Percentiles rank a stretch among this genome's conserved stretches.
These are phyloP conservation scores for Achlya flavicornis DNA, from an alignment of 2,888 invertebrate species.

Conservation along the genomic window DNA sequence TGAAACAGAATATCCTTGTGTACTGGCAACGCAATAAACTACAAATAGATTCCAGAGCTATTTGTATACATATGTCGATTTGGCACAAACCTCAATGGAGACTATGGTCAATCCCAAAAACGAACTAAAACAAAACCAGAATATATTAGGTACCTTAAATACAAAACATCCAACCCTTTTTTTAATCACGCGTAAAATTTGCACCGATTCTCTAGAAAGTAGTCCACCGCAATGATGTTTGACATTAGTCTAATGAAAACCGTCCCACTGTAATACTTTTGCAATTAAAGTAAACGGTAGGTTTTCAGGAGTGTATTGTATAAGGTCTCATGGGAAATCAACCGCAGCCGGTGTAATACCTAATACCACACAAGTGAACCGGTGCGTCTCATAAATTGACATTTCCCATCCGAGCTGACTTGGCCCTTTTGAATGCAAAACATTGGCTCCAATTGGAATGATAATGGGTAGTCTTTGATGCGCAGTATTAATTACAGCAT, in stretches of 20 bases:
- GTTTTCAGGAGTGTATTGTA: conserved; percentile 44
- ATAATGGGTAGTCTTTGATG: neutral
- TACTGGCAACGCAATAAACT: neutral
- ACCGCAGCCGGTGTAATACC: conserved; percentile 42
- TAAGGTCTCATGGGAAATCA: conserved; percentile 59
- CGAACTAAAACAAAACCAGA: conserved; percentile 1
- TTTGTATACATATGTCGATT: neutral
- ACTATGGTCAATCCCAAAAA: neutral
- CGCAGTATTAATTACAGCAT: neutral
- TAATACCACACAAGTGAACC: conserved; percentile 42
- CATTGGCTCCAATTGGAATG: conserved; percentile 12
- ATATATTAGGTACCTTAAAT: neutral
- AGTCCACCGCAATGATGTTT: conserved; percentile 35
- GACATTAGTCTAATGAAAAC: conserved; percentile 64
- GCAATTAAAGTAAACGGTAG: conserved; percentile 62
- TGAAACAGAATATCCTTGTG: neutral
- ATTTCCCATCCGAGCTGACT: conserved; percentile 20
- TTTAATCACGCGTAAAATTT: conserved; percentile 43
- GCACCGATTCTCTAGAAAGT: conserved; percentile 35
- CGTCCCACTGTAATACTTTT: conserved; percentile 59
- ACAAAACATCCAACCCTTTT: conserved; percentile 31
- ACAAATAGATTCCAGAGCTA: neutral
- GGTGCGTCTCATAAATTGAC: conserved; percentile 45
- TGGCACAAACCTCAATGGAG: neutral
- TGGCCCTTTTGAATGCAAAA: conserved; percentile 14